phyloP scores from a whole-genome alignment of 1,140 invertebrate species.

The Polypedilum pembai region DNA sequence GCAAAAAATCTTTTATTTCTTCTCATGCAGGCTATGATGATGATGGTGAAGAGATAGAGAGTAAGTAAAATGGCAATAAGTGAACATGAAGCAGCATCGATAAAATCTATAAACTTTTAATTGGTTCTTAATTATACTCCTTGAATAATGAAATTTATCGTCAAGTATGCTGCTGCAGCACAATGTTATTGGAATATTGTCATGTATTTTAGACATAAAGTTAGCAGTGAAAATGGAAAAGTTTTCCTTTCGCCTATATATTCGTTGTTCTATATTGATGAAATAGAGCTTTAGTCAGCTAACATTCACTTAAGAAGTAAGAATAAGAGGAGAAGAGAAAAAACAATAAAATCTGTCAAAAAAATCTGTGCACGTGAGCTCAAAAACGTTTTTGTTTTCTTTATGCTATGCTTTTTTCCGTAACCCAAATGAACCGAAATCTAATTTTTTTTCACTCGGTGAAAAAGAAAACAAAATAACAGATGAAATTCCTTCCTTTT shows the following conservation, averaged over 20 bases:
- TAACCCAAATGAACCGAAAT: slow-evolving; percentile 17
- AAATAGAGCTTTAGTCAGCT: neutral
- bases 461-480: neutral
- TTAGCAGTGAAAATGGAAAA: neutral
- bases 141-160: neutral
- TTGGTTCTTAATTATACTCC: slow-evolving; percentile 24
- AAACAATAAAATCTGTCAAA: slow-evolving; percentile 26
- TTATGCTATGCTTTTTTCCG: neutral
- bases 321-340: neutral
- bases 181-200: neutral
- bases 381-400: slow-evolving; percentile 15
- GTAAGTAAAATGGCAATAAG: neutral
- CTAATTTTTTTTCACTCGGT: neutral
- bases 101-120: slow-evolving; percentile 29
- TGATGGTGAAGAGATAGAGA: too few relatives aligned
- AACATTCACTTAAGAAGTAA: neutral
- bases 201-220: neutral
- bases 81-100: neutral
- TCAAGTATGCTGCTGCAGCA: neutral
- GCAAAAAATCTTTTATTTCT: too few relatives aligned
- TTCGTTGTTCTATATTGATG: neutral
- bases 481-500: neutral
- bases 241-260: neutral
- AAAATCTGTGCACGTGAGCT: slow-evolving; percentile 24
- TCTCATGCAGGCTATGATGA: too few relatives aligned